Evolutionary conservation across 2,113 vertebrate genomes (phyloP), one percentile per base, ranked within the genome.

Genomic region (Rhea pennata): DNA sequence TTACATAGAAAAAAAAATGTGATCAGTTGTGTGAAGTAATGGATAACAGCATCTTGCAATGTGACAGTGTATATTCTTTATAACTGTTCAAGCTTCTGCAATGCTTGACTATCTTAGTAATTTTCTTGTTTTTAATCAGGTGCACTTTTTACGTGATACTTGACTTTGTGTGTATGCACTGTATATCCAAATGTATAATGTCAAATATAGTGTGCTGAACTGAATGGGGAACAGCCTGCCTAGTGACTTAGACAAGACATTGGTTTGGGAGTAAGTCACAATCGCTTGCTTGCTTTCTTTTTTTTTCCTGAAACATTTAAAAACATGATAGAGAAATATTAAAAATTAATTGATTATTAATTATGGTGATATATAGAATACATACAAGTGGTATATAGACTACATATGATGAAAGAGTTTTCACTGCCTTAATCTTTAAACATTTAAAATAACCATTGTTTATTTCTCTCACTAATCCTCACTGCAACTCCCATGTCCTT

Each of bases 391-490:
- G 36, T 36, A 36, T 36, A 36, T 77, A 79, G 26, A 62, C 87
- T 74, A 0, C 84, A 40, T 44, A 42, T 0, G 7, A 10, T 74
- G 74, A 92, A 93, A 70, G 71, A 58, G 59, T 51, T 42, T 39
- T 91, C 21, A 19, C 91, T 83, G 19, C 61, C 77, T 89, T 93
- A 79, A 94, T 96, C 77, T 95, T 94, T 75, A 95, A 92, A 91
- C 66, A 66, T 89, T 96, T 93, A 56, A 89, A 91, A 82, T 94
- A 96, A 82, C 42, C 14, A 15, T 96, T 97, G 94, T 97, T 97
- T 96, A 91, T 97, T 92, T 96, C 58, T 84, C 53, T 85, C 87
- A 21, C 81, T 96, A 96, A 95, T 96, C 71, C 78, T 71, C 59
- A 24, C 64, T 87, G 87, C 56, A 95, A 48, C 64, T 89, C 54